Percentiles rank a stretch among this genome's conserved stretches.
These are phyloP conservation scores for Rhingia rostrata DNA, from an alignment of 2,888 invertebrate genomes.

Conservation along the genomic window DNA sequence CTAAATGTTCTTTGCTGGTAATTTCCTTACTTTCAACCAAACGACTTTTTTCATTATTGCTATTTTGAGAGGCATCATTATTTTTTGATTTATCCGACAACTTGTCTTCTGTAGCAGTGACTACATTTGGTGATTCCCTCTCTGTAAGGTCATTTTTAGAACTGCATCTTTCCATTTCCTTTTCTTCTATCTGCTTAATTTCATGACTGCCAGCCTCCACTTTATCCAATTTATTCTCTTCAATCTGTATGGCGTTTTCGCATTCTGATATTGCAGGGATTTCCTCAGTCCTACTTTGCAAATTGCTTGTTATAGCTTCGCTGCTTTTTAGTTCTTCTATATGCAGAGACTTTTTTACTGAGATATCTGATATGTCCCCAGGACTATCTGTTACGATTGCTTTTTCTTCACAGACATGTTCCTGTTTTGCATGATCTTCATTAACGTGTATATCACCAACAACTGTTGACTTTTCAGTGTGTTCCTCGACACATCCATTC, in stretches of 20 bases:
- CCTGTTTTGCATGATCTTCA: neutral
- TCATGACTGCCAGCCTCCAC: too few species aligned
- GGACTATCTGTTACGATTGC: neutral
- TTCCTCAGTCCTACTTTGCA: neutral
- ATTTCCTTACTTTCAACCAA: too few species aligned
- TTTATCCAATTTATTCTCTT: too few species aligned
- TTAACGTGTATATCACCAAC: neutral
- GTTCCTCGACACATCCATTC: constrained; percentile 30
- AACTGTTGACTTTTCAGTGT: neutral
- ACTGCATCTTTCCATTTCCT: too few species aligned
- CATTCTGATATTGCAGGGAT: neutral
- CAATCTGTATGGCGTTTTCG: too few species aligned
- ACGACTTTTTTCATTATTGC: too few species aligned
- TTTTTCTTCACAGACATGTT: neutral
- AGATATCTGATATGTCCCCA: neutral
- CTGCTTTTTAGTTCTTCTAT: neutral
- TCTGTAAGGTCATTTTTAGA: too few species aligned
- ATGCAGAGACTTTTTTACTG: neutral
- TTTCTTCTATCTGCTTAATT: too few species aligned
- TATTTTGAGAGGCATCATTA: too few species aligned
- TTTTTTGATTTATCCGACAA: too few species aligned
- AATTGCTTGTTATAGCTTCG: neutral
- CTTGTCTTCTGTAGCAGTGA: too few species aligned
- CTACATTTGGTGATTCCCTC: too few species aligned
- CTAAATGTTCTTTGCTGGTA: neutral